phyloP scores from a whole-genome alignment of 2,113 vertebrate genomes.

The Sapajus apella region DNA sequence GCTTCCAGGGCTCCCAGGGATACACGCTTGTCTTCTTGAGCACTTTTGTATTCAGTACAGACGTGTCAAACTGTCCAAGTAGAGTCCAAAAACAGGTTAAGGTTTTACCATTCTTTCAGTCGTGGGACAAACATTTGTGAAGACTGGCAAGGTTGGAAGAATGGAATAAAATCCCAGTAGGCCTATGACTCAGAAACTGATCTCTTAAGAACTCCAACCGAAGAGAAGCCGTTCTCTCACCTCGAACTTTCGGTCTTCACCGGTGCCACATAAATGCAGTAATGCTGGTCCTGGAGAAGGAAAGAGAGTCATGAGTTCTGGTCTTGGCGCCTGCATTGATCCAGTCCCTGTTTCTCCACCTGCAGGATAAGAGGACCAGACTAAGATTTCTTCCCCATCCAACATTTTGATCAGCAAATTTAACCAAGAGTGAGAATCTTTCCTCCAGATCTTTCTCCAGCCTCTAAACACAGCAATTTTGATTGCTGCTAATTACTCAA shows the following conservation, averaged over 20 bases:
- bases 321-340: accelerated
- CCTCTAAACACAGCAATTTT: background rate
- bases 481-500: background rate
- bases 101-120: background rate
- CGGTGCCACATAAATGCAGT: accelerated
- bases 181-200: background rate
- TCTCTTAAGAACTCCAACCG: background rate
- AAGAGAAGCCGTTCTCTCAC: background rate
- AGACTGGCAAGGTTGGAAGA: background rate
- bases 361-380: too few relatives aligned
- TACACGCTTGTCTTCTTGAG: background rate
- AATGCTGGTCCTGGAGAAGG: accelerated
- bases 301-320: accelerated
- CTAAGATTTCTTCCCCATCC: background rate
- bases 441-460: background rate
- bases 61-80: background rate
- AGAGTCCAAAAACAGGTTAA: background rate
- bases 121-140: background rate
- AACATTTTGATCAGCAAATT: background rate
- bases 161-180: background rate
- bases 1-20: background rate
- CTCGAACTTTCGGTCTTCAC: background rate
- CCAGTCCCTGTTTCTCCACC: too few relatives aligned
- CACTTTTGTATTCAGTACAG: background rate
- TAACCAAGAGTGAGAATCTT: background rate